Base-by-base conservation (phyloP, 23 tunicate genomes). In the Halocynthia roretzi region DNA sequence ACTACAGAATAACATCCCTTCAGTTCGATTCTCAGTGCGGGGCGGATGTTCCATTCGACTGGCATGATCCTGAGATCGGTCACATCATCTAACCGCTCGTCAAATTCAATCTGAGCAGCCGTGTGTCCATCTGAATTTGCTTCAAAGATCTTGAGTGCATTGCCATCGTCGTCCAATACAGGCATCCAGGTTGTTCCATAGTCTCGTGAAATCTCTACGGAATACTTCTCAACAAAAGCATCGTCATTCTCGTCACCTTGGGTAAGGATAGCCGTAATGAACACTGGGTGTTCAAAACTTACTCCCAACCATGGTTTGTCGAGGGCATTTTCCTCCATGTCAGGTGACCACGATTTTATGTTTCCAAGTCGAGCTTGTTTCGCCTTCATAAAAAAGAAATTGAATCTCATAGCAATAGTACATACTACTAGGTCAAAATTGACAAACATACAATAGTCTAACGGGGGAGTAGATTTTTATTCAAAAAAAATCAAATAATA, bases 251-350 rank as follows among this genome's bases (percentile, higher is more conserved):
- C 82, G 8, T 53, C 72, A 8, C 89, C 89, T 84, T 89, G 86
- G 7, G 86, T 57, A 21, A 80, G 7, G 6, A 89, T 1, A 8
- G 87, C 74, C 7, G 86, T 76, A 6, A 89, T 77, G 55, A 61
- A 53, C n/a, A 89, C 89, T 6, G 96, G 86, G 10, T 89, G 85
- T 14, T 84, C 80, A 62, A 84, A 89, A 6, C 73, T 63, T 50
- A 89, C 86, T 44, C 67, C 49, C 8, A 84, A 49, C 96, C 96
- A 89, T 9, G 96, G 93, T 8, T 76, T 48, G 31, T 68, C 80
- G 66, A 49, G 40, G 9, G 17, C 15, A n/a, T 51, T 10, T 18
- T 89, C 96, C 7, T 80, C 86, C 7, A 14, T 8, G 6, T 8
- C 68, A 50, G 96, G 89, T 20, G 20, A 60, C 96, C 96, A 89